A percentile compares a stretch with the other conserved stretches of the same genome.
These are phyloP conservation scores for Sardinella longiceps DNA, from an alignment of 2,797 vertebrate species.

Conservation along the genomic window DNA sequence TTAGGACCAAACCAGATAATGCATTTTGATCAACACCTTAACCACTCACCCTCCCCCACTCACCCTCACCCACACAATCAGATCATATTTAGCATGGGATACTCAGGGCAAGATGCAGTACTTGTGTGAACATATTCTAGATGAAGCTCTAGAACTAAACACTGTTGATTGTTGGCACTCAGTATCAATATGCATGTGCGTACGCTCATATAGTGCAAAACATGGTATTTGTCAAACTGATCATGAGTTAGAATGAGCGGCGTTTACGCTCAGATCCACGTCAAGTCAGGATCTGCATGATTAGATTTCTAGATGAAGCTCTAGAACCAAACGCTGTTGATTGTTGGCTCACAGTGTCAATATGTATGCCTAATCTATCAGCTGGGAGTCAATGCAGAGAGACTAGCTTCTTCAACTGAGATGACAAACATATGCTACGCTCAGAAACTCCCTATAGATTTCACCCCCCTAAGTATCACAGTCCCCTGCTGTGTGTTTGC, in stretches of 20 bases:
- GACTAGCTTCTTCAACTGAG: background rate
- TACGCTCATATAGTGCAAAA: no score
- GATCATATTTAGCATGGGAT: background rate
- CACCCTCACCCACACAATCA: no score
- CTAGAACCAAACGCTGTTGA: no score
- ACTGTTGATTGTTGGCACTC: background rate
- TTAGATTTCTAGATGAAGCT: no score
- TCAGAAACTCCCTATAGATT: background rate
- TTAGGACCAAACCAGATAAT: constrained; percentile 56
- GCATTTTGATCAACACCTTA: no score
- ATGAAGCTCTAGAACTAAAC: background rate
- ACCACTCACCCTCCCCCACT: no score
- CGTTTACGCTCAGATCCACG: no score
- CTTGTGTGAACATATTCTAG: background rate
- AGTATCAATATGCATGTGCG: background rate
- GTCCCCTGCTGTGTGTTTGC: constrained; percentile 2
- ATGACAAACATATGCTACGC: background rate
- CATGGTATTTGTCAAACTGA: no score
- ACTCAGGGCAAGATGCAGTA: background rate
- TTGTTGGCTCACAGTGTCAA: background rate
- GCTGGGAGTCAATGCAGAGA: background rate
- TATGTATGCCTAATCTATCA: background rate
- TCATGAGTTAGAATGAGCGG: no score
- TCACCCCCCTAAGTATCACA: background rate
- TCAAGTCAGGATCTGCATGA: no score